Percentiles rank a stretch among this genome's conserved stretches.
These are phyloP conservation scores for Ptychochromis oligacanthus DNA, from an alignment of 2,113 vertebrate species.

Conservation along the genomic window DNA sequence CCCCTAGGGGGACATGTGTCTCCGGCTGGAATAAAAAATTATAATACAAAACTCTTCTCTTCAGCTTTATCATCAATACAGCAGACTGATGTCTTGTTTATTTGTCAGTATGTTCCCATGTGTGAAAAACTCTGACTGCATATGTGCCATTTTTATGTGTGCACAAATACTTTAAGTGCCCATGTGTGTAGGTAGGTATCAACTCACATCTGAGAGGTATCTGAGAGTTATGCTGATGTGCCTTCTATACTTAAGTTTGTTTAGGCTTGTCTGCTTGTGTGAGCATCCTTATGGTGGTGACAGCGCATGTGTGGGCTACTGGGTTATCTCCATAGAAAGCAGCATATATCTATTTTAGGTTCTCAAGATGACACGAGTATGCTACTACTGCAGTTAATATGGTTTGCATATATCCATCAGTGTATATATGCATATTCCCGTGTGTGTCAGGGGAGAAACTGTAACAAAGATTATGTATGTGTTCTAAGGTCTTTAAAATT, in stretches of 20 bases:
- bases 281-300: constrained; percentile 3
- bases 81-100: neutral
- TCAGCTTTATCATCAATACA: constrained; percentile 1
- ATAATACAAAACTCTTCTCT: neutral
- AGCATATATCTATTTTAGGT: constrained; percentile 46
- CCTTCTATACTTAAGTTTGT: constrained; percentile 9
- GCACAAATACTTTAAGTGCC: neutral
- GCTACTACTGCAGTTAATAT: neutral
- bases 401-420: neutral
- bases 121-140: constrained; percentile 12
- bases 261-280: constrained; percentile 12
- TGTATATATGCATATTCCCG: neutral
- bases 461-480: neutral
- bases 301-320: constrained; percentile 29
- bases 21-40: neutral
- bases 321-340: constrained; percentile 36
- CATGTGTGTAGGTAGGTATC: neutral
- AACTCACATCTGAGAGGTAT: constrained; percentile 11
- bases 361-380: constrained; percentile 20
- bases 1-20: no score
- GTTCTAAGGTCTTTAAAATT: neutral
- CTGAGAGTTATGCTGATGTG: neutral
- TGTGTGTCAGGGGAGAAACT: neutral
- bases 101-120: constrained; percentile 6
- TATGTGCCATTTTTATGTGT: neutral